These are phyloP conservation scores for Pogonus chalceus DNA, from an alignment of 1,140 invertebrate species.

Conservation along the genomic window DNA sequence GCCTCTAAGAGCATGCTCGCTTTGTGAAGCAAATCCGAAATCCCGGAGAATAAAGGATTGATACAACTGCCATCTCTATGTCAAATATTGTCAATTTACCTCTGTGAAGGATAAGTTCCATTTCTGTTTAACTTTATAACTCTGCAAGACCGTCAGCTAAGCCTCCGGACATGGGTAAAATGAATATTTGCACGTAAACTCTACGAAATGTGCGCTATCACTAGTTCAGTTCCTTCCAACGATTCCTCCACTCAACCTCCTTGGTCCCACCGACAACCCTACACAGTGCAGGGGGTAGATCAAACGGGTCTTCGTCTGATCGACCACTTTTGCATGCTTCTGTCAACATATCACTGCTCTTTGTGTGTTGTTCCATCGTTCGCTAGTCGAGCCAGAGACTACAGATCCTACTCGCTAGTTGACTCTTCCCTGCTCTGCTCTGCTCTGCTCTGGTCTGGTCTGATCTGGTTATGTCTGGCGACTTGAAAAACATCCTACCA, in stretches of 20 bases:
- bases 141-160: conserved; percentile 2
- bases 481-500: no score
- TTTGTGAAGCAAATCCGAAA: background rate
- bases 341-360: background rate
- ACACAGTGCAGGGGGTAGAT: background rate
- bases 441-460: no score
- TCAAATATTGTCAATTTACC: conserved; percentile 7
- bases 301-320: background rate
- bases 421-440: no score
- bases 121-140: conserved; percentile 7
- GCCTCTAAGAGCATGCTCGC: background rate
- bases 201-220: conserved; percentile 4
- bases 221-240: no score
- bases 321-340: background rate
- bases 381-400: no score
- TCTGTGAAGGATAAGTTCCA: background rate
- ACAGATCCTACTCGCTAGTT: no score
- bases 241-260: no score
- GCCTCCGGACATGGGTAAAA: conserved; percentile 6
- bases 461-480: no score
- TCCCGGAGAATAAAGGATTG: background rate
- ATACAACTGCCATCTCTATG: conserved; percentile 4
- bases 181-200: conserved; percentile 6
- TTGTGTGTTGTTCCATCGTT: no score
- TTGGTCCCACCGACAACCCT: no score